A percentile compares a stretch with the other conserved stretches of the same genome.
phyloP scores from a whole-genome alignment of 1,140 invertebrate genomes.

The Solenopsis invicta region DNA sequence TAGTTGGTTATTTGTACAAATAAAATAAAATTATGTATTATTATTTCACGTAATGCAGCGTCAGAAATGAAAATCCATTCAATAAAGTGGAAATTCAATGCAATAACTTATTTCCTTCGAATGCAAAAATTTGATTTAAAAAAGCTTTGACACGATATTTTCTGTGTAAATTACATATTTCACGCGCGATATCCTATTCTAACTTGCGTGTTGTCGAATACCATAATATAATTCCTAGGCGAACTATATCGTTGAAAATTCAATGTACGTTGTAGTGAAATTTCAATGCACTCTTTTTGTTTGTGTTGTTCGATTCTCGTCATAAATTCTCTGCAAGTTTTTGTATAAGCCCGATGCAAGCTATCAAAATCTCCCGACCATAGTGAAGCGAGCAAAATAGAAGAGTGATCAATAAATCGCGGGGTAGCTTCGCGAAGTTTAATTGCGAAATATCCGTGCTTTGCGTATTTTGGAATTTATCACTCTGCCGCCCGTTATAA shows the following conservation, averaged over 20 bases:
- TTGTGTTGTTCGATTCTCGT: slow-evolving; percentile 37
- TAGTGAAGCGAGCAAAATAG: slow-evolving; percentile 34
- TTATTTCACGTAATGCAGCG: slow-evolving; percentile 4
- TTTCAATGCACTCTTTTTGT: slow-evolving; percentile 36
- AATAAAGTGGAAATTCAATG: not conserved
- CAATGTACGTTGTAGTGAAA: slow-evolving; percentile 20
- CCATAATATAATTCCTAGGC: slow-evolving; percentile 35
- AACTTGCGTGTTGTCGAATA: not conserved
- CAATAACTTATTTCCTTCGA: not conserved
- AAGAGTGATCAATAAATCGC: slow-evolving; percentile 42
- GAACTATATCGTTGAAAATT: slow-evolving; percentile 32
- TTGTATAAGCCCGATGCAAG: slow-evolving; percentile 49
- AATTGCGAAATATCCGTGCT: slow-evolving; percentile 45
- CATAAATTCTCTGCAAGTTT: slow-evolving; percentile 53
- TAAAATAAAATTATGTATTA: slow-evolving; percentile 49
- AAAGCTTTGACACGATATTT: not conserved
- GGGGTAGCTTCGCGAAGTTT: slow-evolving; percentile 37
- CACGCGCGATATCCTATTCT: not conserved
- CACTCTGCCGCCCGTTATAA: slow-evolving; percentile 18
- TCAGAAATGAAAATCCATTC: not conserved
- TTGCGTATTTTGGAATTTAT: slow-evolving; percentile 45
- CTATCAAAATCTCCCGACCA: slow-evolving; percentile 41
- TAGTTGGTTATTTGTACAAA: slow-evolving; percentile 22
- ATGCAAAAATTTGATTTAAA: not conserved
- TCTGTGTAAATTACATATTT: not conserved